Evolutionary conservation across 2,113 vertebrate genomes (phyloP).

Genomic region (Fregetta grallaria): DNA sequence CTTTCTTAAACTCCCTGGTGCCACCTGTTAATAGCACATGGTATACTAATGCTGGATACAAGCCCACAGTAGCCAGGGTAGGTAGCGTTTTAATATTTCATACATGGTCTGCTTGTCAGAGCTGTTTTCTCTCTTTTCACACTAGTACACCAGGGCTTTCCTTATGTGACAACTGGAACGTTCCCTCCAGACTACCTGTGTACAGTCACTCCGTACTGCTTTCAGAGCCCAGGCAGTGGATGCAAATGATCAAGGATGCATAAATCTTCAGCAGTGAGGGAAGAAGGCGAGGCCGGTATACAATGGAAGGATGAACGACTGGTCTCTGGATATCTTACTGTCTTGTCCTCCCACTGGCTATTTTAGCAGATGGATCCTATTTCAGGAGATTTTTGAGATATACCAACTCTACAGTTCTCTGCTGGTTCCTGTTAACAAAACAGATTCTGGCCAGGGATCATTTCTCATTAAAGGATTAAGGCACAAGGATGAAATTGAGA

Average conservation of each 20-base stretch:
- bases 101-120: neutral
- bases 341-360: neutral
- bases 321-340: neutral
- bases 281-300: neutral
- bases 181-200: neutral
- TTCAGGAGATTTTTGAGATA: neutral
- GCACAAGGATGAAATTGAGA: neutral
- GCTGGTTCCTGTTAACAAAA: neutral
- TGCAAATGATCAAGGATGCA: neutral
- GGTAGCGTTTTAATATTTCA: neutral
- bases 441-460: neutral
- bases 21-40: rapidly evolving
- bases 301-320: neutral
- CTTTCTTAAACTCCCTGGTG: neutral
- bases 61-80: neutral
- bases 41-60: neutral
- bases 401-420: neutral
- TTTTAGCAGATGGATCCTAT: neutral
- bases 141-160: neutral
- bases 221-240: neutral
- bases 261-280: neutral
- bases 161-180: neutral
- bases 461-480: conserved; percentile 1
- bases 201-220: neutral
- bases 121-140: neutral